These are phyloP conservation scores for Dinothrombium tinctorium DNA, from an alignment of 1,140 invertebrate genomes.

Conservation along the genomic window DNA sequence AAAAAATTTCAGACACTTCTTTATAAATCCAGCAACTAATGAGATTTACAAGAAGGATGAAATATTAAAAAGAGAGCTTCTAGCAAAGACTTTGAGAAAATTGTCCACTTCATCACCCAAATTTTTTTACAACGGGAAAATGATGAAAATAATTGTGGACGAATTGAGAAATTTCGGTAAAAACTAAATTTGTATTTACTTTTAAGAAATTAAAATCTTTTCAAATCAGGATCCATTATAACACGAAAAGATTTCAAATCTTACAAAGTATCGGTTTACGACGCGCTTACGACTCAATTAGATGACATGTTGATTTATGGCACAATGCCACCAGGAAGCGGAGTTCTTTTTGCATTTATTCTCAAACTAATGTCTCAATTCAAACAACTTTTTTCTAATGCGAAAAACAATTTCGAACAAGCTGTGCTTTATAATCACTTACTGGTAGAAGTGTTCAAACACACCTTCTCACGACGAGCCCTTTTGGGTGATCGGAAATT, in stretches of 20 bases:
- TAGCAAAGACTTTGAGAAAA: slow-evolving; percentile 22
- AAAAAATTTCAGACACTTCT: too few species aligned
- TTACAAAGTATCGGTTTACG: slow-evolving; percentile 36
- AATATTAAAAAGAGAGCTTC: slow-evolving; percentile 20
- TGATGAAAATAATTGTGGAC: slow-evolving; percentile 14
- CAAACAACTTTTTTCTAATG: background rate
- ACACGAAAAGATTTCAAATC: slow-evolving; percentile 24
- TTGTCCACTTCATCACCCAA: slow-evolving; percentile 21
- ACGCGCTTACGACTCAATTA: slow-evolving; percentile 30
- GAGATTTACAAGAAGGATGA: slow-evolving; percentile 22
- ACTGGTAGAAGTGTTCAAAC: slow-evolving; percentile 74
- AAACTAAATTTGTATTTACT: too few species aligned
- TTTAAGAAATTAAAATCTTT: too few species aligned
- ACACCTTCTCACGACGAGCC: slow-evolving; percentile 58
- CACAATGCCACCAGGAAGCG: slow-evolving; percentile 45
- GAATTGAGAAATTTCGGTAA: slow-evolving; percentile 18
- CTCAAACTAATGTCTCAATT: slow-evolving; percentile 54
- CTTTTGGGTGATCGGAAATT: slow-evolving; percentile 56
- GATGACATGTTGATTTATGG: slow-evolving; percentile 33
- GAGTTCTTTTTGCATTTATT: slow-evolving; percentile 49
- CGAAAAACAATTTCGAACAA: slow-evolving; percentile 8
- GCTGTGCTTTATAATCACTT: slow-evolving; percentile 46
- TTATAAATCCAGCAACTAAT: background rate
- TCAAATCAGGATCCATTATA: too few species aligned
- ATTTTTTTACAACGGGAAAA: slow-evolving; percentile 19